Evolutionary conservation across 2,888 invertebrate genomes (phyloP), one percentile per base, ranked within the genome.

Genomic region (Poecilus cupreus): DNA sequence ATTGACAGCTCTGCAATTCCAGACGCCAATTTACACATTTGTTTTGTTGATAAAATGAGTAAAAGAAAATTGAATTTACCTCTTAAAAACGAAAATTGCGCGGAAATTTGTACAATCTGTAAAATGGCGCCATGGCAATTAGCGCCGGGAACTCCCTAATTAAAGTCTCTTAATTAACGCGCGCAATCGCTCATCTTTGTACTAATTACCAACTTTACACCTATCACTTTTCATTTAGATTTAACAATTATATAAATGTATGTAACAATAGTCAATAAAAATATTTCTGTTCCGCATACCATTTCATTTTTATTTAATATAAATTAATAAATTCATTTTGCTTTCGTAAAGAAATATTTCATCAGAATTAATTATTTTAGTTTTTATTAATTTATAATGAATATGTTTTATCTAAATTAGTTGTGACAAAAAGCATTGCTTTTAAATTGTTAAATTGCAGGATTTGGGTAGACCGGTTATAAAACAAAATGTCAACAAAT

Each of bases 271-370:
- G 16, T 32, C 13, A 32, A 68, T 37, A 37, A 68, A 13, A 68
- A 68, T 37, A n/a, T 64, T 68, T 37, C 24, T 60, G n/a, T 57
- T 68, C 64, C 64, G 64, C 64, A 68, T 60, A n/a, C 26, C 60
- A 13, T 60, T 60, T 60, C 60, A 24, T 60, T 60, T 60, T 60
- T 16, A 26, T 11, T 32, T 26, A 18, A 3, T 8, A 51, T 51
- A 18, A 13, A 51, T 18, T 13, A 51, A 51, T 51, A 51, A 51
- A 32, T 32, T 60, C 32, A 60, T 37, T 37, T 68, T 10, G 10
- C 64, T 68, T 37, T 68, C 37, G n/a, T 43, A 8, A 60, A 51
- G 26, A 24, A 26, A 11, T 60, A 26, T 43, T 43, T 43, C 32
- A 54, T 54, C 20, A 22, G 54, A 20, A 54, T 54, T 54, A 20